Conservation (phyloP, 2,113 vertebrate genomes). For the Gorsachius goisagi region DNA sequence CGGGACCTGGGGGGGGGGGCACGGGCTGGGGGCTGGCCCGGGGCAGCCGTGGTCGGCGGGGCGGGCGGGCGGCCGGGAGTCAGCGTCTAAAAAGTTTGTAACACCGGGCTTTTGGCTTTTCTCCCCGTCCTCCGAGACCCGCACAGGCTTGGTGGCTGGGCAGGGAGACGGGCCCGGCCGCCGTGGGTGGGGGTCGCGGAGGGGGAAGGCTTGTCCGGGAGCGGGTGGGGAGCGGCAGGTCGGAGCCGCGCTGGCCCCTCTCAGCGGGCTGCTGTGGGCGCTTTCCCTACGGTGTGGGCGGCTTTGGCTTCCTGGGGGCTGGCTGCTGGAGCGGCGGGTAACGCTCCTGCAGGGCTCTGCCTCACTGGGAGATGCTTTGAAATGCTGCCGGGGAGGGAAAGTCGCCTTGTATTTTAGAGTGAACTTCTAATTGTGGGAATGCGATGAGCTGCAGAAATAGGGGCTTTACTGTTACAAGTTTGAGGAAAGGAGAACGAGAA, state of each 20-base stretch:
- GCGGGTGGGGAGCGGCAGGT: accelerated
- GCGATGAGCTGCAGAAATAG: neutral
- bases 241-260: accelerated
- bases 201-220: accelerated
- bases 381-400: neutral
- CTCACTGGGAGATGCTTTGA: accelerated
- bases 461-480: neutral
- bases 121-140: accelerated
- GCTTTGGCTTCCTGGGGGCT: neutral
- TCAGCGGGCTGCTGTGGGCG: neutral
- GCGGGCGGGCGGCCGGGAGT: too few species aligned
- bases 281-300: accelerated
- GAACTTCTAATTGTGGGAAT: accelerated
- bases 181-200: neutral
- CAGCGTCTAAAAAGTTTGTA: neutral
- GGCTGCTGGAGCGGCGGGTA: neutral
- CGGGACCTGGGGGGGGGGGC: neutral
- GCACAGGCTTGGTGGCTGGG: neutral
- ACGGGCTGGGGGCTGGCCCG: neutral
- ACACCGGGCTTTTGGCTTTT: accelerated
- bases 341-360: neutral
- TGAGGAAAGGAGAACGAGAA: neutral
- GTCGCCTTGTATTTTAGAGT: accelerated
- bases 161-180: neutral
- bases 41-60: too few species aligned